Base-by-base conservation (phyloP, 2,113 vertebrate genomes). In the Ciconia stormi region DNA sequence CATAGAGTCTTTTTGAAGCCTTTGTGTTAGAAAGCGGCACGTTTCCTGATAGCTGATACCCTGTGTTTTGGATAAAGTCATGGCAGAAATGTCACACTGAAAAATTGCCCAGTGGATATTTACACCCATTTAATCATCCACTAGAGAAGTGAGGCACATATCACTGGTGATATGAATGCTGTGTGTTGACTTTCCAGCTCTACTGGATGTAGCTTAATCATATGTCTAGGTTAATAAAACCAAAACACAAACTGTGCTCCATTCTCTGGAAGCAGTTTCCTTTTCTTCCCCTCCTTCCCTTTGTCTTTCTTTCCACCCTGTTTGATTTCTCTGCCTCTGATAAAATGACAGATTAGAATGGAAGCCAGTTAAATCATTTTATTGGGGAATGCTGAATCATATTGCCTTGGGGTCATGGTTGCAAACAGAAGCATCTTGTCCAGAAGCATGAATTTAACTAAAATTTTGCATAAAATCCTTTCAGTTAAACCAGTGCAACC, bases 11-110 rank as follows among this genome's bases (percentile, higher is more conserved):
- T 70, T 91, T 63, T 84, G 87, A 95, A 95, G 32, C 38, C 49
- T 94, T 86, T 94, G 66, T 90, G n/a, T 94, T 87, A 73, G 74
- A 53, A 91, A 42, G 53, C 7, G 2, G 9, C 49, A 6, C 6
- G 46, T 66, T 97, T 95, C 81, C 62, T 77, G 70, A 66, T 65
- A 87, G 81, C 29, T 94, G 91, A 72, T 87, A 63, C 19, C 77
- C 46, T 56, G 27, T 76, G 70, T 66, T 82, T 90, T 77, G 78
- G 20, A 79, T 67, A 77, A 89, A 91, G 65, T 22, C 70, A 11
- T 26, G 87, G 70, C 29, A 80, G 81, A 93, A 93, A 56, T 50
- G 46, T 82, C 73, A 80, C 62, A 13, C 42, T 95, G 87, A 91
- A 94, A 79, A 85, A 55, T 66, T 77, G 19, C 71, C 73, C 63